Conservation (phyloP, 2,888 invertebrate species). For the Acanthoscelides obtectus region DNA sequence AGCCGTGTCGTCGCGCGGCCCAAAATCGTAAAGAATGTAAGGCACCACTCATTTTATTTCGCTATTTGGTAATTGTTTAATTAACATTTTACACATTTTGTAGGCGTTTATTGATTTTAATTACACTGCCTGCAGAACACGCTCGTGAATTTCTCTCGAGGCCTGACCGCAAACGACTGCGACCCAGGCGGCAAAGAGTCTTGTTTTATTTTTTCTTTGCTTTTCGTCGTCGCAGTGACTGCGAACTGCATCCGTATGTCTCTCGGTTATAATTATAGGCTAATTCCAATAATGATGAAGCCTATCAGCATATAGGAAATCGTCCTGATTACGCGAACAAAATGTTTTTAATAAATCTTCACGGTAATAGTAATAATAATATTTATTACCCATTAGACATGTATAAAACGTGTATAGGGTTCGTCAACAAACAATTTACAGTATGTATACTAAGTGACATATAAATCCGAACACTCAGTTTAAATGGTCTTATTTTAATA, state of each 20-base stretch:
- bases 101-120: constrained; percentile 36
- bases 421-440: too few relatives aligned
- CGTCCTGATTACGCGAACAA: not conserved
- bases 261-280: not conserved
- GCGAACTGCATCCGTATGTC: not conserved
- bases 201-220: not conserved
- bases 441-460: too few relatives aligned
- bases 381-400: too few relatives aligned
- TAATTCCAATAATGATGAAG: too few relatives aligned
- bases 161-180: not conserved
- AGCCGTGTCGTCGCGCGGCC: constrained; percentile 30
- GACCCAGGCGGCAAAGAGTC: not conserved
- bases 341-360: too few relatives aligned
- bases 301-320: too few relatives aligned
- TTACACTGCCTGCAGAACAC: constrained; percentile 4
- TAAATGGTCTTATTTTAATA: too few relatives aligned
- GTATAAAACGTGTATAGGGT: too few relatives aligned
- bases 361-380: too few relatives aligned
- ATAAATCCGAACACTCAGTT: too few relatives aligned
- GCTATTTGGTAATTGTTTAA: constrained; percentile 41
- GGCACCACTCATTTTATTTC: constrained; percentile 27
- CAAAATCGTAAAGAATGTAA: constrained; percentile 34
- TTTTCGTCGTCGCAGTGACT: not conserved
- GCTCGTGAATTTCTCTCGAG: not conserved
- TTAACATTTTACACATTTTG: constrained; percentile 44